phyloP scores from a whole-genome alignment of 2,888 invertebrate genomes.

The Lomographa bimaculata region DNA sequence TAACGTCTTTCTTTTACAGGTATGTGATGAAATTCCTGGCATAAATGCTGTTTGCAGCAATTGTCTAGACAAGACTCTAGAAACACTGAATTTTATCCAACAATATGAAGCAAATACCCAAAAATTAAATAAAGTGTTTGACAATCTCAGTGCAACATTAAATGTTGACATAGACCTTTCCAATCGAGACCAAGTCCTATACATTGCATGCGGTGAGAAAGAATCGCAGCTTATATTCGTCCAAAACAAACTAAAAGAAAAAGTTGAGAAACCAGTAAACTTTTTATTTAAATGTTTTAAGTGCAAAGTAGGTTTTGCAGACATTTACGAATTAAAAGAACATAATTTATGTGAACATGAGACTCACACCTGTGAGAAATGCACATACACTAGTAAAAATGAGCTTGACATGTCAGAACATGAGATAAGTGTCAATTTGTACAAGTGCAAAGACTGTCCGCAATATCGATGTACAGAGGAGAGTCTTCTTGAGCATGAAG shows the following conservation, averaged over 20 bases:
- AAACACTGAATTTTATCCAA: slow-evolving; percentile 50
- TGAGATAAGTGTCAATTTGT: slow-evolving; percentile 37
- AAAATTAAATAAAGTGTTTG: slow-evolving; percentile 50
- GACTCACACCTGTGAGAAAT: slow-evolving; percentile 53
- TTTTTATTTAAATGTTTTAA: slow-evolving; percentile 41
- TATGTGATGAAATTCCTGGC: slow-evolving; percentile 55
- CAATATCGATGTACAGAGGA: slow-evolving; percentile 46
- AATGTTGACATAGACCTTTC: slow-evolving; percentile 40
- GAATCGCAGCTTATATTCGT: slow-evolving; percentile 50
- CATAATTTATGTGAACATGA: slow-evolving; percentile 53
- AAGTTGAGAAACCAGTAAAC: slow-evolving; percentile 20
- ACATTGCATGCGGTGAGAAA: slow-evolving; percentile 49
- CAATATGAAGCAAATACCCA: slow-evolving; percentile 48
- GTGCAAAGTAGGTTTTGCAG: slow-evolving; percentile 46
- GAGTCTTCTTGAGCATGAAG: slow-evolving; percentile 52
- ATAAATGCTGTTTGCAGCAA: slow-evolving; percentile 62
- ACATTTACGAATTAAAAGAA: slow-evolving; percentile 42
- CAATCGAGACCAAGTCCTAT: slow-evolving; percentile 46
- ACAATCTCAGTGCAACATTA: slow-evolving; percentile 48
- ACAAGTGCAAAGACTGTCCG: slow-evolving; percentile 55
- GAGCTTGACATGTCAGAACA: slow-evolving; percentile 46
- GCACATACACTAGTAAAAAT: slow-evolving; percentile 44
- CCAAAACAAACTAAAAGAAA: slow-evolving; percentile 33
- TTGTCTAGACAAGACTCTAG: slow-evolving; percentile 54
- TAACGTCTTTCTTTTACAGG: too few relatives aligned